These are phyloP conservation scores for Phengaris arion DNA, from an alignment of 2,888 invertebrate species.

Conservation along the genomic window DNA sequence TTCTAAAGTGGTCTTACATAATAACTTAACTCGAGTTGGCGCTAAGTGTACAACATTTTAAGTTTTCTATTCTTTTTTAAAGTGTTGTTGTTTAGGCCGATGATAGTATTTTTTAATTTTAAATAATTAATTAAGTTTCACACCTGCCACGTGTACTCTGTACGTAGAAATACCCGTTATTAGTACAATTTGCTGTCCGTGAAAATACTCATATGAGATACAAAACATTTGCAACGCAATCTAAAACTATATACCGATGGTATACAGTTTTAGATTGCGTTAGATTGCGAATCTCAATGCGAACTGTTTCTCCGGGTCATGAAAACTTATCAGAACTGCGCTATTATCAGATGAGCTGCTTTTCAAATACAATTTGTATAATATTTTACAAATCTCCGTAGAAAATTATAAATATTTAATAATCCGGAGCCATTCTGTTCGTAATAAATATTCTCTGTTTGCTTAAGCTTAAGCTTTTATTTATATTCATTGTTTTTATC, in stretches of 20 bases:
- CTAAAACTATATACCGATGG: neutral
- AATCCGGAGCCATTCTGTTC: neutral
- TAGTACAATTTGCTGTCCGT: neutral
- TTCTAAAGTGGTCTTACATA: too few relatives aligned
- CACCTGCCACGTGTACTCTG: too few relatives aligned
- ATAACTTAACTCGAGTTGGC: too few relatives aligned
- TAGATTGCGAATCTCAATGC: neutral
- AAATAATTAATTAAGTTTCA: too few relatives aligned
- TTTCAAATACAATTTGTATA: constrained; percentile 2
- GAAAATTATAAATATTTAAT: neutral
- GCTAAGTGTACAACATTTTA: too few relatives aligned
- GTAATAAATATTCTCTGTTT: neutral
- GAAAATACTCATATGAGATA: neutral
- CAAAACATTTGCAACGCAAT: neutral
- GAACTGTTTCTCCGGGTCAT: neutral
- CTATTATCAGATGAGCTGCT: neutral
- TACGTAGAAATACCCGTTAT: neutral
- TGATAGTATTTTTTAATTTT: too few relatives aligned
- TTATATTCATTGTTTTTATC: neutral
- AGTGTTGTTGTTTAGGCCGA: too few relatives aligned
- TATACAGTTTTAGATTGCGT: too few relatives aligned
- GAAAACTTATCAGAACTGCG: neutral
- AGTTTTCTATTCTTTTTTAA: too few relatives aligned
- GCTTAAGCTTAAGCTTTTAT: neutral
- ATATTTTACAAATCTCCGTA: neutral